Percentiles rank a stretch among this genome's conserved stretches.
Evolutionary conservation across 2,113 vertebrate species (phyloP).

Genomic region (Setophaga coronata): DNA sequence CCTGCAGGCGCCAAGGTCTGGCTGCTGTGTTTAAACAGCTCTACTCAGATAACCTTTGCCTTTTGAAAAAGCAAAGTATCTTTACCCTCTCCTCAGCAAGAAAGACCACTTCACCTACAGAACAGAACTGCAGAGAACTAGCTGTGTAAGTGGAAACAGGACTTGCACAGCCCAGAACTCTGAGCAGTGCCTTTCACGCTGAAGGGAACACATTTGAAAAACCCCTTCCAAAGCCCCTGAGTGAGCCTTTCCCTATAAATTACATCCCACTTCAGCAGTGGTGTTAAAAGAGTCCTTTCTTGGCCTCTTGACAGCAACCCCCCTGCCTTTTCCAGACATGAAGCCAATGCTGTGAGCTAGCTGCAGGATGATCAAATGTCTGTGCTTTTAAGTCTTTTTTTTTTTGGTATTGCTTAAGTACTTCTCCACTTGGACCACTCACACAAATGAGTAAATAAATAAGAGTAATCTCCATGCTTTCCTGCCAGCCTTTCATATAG

Average conservation of each 20-base stretch:
- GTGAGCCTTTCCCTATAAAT: slow-evolving; percentile 8
- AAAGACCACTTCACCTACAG: neutral
- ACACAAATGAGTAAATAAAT: slow-evolving; percentile 48
- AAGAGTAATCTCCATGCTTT: neutral
- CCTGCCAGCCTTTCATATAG: slow-evolving; percentile 32
- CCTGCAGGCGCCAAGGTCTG: neutral
- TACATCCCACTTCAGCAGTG: slow-evolving; percentile 44
- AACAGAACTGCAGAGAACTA: neutral
- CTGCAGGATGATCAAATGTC: slow-evolving; percentile 54
- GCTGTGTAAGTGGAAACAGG: neutral
- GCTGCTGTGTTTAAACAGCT: neutral
- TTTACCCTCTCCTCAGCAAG: neutral
- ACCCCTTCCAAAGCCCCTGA: neutral
- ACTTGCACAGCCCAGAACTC: neutral
- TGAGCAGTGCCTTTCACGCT: neutral
- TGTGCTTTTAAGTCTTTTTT: slow-evolving; percentile 55
- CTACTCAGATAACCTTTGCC: neutral
- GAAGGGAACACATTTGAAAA: neutral
- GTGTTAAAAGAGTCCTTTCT: slow-evolving; percentile 15
- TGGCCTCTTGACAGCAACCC: slow-evolving; percentile 45
- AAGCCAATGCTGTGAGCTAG: slow-evolving; percentile 40
- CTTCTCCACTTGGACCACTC: slow-evolving; percentile 33
- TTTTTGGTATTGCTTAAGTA: slow-evolving; percentile 55
- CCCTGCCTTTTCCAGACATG: slow-evolving; percentile 57
- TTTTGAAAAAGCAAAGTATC: neutral